Evolutionary conservation across 2,888 invertebrate species (phyloP), one percentile per base, ranked within the genome.

Genomic region (Ditula angustiorana): DNA sequence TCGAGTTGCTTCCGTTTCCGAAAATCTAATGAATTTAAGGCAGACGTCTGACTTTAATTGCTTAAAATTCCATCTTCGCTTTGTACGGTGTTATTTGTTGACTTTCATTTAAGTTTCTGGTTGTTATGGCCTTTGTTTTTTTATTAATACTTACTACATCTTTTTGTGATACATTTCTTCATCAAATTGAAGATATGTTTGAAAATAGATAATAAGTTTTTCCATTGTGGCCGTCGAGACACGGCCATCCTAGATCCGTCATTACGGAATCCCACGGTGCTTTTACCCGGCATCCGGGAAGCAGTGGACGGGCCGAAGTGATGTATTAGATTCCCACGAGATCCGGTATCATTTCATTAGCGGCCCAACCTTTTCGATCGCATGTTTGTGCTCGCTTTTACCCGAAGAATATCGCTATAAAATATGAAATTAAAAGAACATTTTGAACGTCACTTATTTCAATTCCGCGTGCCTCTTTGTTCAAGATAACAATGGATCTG

Each of bases 401-500:
- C 21, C 33, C 57, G 8, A 13, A 56, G 35, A 30, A 33, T 24
- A 19, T 16, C 24, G 28, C 35, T 30, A 52, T 24, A 52, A 49
- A 37, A 50, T 28, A 50, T 55, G 46, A 60, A 60, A 41, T 55
- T 35, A 28, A 65, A 55, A 49, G 28, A 37, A 53, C 26, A 33
- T 58, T 61, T 66, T 57, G 30, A 58, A 44, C 35, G 47, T 66
- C 35, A 61, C 57, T 79, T 76, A 76, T 78, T 76, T 75, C 71
- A 76, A 79, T 80, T 84, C 87, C 83, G 80, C 79, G 81, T 77
- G 77, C 68, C 69, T 66, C 76, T 88, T 90, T 91, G 90, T 90
- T 86, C 82, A 74, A 74, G 78, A 74, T 77, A 75, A 90, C 88
- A 91, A 90, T 86, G 78, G 87, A 82, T 81, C 85, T 88, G 90